Evolutionary conservation across 1,140 invertebrate species (phyloP).

Genomic region (Phthorimaea operculella): DNA sequence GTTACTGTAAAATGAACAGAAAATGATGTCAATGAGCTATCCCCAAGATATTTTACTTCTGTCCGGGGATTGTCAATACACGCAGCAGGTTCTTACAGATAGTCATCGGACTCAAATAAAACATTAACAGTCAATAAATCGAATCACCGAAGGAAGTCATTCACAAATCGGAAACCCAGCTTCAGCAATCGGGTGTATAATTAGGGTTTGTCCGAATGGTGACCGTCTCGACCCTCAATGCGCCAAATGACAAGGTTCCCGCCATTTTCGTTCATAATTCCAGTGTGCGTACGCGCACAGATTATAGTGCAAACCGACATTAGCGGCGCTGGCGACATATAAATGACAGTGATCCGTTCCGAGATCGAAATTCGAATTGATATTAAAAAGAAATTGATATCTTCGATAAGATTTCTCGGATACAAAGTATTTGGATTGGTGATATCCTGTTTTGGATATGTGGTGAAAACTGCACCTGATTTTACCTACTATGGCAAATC

Average conservation of each 20-base stretch:
- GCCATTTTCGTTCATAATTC: slow-evolving; percentile 39
- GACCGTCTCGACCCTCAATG: slow-evolving; percentile 23
- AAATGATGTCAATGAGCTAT: too few species aligned
- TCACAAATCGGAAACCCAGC: slow-evolving; percentile 28
- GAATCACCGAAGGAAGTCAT: slow-evolving; percentile 17
- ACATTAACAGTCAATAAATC: not conserved
- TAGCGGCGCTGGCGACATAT: slow-evolving; percentile 22
- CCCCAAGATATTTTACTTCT: too few species aligned
- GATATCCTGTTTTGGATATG: too few species aligned
- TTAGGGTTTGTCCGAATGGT: slow-evolving; percentile 24
- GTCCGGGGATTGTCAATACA: too few species aligned
- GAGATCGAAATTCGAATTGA: slow-evolving; percentile 17
- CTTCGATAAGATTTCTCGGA: not conserved
- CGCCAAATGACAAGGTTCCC: slow-evolving; percentile 44
- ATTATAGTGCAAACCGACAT: slow-evolving; percentile 36
- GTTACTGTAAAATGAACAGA: too few species aligned
- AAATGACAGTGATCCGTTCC: slow-evolving; percentile 21
- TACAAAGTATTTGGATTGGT: too few species aligned
- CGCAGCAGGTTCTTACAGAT: too few species aligned
- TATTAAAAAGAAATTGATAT: slow-evolving; percentile 19
- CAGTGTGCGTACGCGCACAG: slow-evolving; percentile 31
- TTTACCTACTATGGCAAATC: too few species aligned
- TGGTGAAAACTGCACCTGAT: too few species aligned
- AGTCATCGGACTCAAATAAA: too few species aligned
- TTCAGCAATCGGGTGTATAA: slow-evolving; percentile 26